phyloP scores from a whole-genome alignment of 2,113 vertebrate species.

The Rhynchopsitta pachyrhyncha region DNA sequence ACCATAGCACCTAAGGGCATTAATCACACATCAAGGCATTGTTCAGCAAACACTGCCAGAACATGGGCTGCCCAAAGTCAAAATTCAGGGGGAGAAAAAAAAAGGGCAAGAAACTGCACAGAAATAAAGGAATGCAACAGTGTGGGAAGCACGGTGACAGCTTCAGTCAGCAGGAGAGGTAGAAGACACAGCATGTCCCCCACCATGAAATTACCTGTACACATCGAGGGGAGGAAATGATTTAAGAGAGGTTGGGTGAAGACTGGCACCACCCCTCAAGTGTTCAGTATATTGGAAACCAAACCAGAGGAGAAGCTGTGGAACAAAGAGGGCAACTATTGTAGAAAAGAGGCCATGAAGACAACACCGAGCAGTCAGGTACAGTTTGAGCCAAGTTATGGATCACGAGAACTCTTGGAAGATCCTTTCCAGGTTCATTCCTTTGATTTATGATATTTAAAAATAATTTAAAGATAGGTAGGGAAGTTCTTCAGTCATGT shows the following conservation, averaged over 20 bases:
- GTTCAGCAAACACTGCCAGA: slow-evolving; percentile 1
- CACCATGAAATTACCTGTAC: not conserved
- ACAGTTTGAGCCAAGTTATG: not conserved
- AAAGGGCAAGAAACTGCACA: not conserved
- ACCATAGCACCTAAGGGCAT: slow-evolving; percentile 50
- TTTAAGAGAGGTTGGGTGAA: not conserved
- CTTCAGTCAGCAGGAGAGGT: not conserved
- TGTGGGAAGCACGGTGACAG: not conserved
- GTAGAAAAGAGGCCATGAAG: not conserved
- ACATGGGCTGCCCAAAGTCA: not conserved
- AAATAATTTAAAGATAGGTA: not conserved
- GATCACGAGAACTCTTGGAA: not conserved
- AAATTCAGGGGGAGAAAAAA: not conserved
- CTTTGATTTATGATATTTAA: not conserved
- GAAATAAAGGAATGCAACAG: not conserved
- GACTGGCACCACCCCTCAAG: not conserved
- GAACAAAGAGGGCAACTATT: not conserved
- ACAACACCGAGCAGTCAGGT: not conserved
- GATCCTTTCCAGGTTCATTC: not conserved
- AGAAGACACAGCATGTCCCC: not conserved
- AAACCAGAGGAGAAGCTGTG: not conserved
- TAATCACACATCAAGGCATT: slow-evolving; percentile 30
- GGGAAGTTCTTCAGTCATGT: not conserved
- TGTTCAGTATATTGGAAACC: not conserved
- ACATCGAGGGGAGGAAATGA: not conserved